These are phyloP conservation scores for Ptychoptera contaminata DNA, from an alignment of 2,888 invertebrate genomes.

Conservation along the genomic window DNA sequence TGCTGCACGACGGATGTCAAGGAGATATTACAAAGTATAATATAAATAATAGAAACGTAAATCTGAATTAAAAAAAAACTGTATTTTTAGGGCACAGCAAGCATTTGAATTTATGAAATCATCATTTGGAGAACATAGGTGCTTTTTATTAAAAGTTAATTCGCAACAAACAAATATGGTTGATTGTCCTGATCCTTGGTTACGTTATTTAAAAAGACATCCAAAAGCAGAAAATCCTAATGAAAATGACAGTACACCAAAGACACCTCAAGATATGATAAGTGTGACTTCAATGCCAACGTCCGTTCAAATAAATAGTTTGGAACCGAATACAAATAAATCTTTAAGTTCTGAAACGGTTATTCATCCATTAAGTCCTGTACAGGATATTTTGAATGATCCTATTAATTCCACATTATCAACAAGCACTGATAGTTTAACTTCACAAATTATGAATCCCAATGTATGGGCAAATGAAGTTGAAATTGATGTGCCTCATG, in stretches of 20 bases:
- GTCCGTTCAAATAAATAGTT: conserved; percentile 22
- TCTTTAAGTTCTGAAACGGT: conserved; percentile 22
- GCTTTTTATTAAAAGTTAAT: conserved; percentile 82
- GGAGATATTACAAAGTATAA: conserved; percentile 46
- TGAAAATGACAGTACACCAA: conserved; percentile 37
- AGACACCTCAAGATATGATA: conserved; percentile 39
- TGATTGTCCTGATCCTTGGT: conserved; percentile 72
- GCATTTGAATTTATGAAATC: conserved; percentile 73
- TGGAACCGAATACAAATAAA: conserved; percentile 14
- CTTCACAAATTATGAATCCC: conserved; percentile 32
- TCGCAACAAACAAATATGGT: conserved; percentile 47
- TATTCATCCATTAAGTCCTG: conserved; percentile 61
- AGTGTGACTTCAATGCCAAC: conserved; percentile 29
- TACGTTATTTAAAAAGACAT: conserved; percentile 52
- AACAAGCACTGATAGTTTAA: conserved; percentile 42
- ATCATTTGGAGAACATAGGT: conserved; percentile 71
- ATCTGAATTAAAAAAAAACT: conserved; percentile 1
- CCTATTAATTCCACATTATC: conserved; percentile 33
- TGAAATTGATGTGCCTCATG: conserved; percentile 42
- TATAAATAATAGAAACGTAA: background rate
- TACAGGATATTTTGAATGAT: conserved; percentile 43
- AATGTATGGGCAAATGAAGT: conserved; percentile 43
- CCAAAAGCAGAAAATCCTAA: conserved; percentile 29
- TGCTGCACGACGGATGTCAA: conserved; percentile 68
- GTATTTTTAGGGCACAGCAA: conserved; percentile 55